Evolutionary conservation across 2,797 vertebrate species (phyloP), one percentile per base, ranked within the genome.

Genomic region (Darevskia mixta): DNA sequence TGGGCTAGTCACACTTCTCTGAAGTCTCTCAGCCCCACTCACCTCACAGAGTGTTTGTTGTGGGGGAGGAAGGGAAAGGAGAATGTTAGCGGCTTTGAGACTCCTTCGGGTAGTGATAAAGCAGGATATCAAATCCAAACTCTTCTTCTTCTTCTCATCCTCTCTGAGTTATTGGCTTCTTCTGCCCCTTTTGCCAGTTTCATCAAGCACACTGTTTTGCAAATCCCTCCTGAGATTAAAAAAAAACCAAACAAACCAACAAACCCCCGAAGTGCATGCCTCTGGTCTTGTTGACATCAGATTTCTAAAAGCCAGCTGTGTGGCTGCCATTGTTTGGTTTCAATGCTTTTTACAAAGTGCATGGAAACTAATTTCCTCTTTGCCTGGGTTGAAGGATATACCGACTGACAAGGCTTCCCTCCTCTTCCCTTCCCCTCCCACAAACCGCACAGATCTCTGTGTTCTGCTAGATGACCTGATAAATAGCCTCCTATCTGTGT

Each of bases 311-410:
- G 58, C 25, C 97, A 96, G 94, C 95, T 97, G 96, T 89, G 86
- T 38, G 61, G 77, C 85, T 75, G 58, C 91, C 88, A 95, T 96
- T 97, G 96, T 96, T 95, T 90, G 32, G 82, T 95, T 96, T 95
- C 94, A 94, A 79, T 88, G 83, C 58, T 89, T 86, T 88, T 73
- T 85, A 89, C 88, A 92, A 90, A 94, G 94, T 88, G 91, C 87
- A 84, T 87, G 90, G 89, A 95, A 94, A 92, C 91, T 76, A 87
- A 95, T 96, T 97, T 97, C 96, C 97, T 96, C 95, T 96, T 91
- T 92, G 89, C 90, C 93, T 91, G 90, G 91, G 92, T 87, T 0
- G 0, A 95, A 92, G 94, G 94, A 94, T 95, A 91, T 87, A 91
- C 87, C 89, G 87, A 96, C 75, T 94, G 95, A 95, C 92, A 95